These are phyloP conservation scores for Harpalus rubripes DNA, from an alignment of 2,888 invertebrate genomes.

Conservation along the genomic window DNA sequence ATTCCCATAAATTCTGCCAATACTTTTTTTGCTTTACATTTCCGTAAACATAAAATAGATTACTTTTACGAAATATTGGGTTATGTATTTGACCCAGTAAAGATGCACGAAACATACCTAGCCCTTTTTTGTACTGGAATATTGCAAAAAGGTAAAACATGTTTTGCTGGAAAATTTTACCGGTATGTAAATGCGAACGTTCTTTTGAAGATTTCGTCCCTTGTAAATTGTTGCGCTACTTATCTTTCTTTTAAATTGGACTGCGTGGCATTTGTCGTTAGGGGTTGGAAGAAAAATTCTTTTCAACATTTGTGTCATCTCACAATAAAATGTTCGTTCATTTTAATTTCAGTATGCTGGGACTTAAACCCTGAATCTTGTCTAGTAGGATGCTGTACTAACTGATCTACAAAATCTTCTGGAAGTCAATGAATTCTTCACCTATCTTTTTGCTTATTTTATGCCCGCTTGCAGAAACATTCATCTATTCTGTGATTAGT, in stretches of 20 bases:
- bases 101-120: not conserved
- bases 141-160: not conserved
- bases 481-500: too few relatives aligned
- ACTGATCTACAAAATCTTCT: too few relatives aligned
- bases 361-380: too few relatives aligned
- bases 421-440: too few relatives aligned
- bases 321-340: too few relatives aligned
- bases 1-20: too few relatives aligned
- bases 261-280: not conserved
- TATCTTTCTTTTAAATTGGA: slow-evolving; percentile 1
- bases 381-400: too few relatives aligned
- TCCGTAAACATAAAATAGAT: slow-evolving; percentile 4
- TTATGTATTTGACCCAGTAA: not conserved
- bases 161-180: not conserved
- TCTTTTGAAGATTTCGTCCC: not conserved
- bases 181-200: not conserved
- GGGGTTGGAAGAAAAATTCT: not conserved
- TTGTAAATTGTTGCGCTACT: not conserved
- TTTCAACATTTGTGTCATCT: too few relatives aligned
- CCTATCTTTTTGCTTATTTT: too few relatives aligned
- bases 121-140: not conserved
- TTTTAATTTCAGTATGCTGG: too few relatives aligned
- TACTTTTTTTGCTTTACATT: not conserved
- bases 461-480: too few relatives aligned
- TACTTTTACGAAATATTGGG: not conserved